Evolutionary conservation across 2,113 vertebrate species (phyloP).

Genomic region (Oreochromis niloticus): DNA sequence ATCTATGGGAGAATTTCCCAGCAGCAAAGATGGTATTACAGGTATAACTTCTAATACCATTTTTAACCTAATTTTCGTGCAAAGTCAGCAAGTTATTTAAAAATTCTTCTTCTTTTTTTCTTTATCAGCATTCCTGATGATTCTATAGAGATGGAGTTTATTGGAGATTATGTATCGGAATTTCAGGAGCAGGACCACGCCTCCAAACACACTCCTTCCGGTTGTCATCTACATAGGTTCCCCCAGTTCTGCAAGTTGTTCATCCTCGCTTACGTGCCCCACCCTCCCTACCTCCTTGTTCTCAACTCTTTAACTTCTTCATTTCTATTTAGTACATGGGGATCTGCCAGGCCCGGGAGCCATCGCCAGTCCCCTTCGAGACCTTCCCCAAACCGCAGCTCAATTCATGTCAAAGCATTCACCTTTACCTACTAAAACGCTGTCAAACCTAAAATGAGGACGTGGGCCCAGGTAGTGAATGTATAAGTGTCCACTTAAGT

Average conservation of each 20-base stretch:
- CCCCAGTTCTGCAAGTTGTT: neutral
- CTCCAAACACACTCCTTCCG: neutral
- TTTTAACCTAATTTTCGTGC: neutral
- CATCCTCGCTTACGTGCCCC: neutral
- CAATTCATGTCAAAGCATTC: neutral
- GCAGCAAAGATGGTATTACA: neutral
- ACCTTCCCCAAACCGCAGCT: neutral
- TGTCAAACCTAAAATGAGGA: neutral
- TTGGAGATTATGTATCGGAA: neutral
- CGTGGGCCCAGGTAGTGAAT: neutral
- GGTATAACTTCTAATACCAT: neutral
- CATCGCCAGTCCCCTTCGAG: neutral
- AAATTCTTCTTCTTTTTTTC: neutral
- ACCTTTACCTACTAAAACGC: neutral
- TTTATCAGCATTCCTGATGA: neutral
- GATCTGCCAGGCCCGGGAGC: neutral
- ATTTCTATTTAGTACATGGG: neutral
- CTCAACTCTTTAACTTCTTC: too few relatives aligned
- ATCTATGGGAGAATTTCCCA: neutral
- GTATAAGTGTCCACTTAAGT: neutral
- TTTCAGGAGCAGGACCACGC: neutral
- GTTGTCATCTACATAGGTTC: fast-evolving
- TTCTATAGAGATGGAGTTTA: neutral
- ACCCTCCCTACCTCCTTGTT: neutral
- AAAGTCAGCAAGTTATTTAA: neutral